Evolutionary conservation across 2,113 vertebrate genomes (phyloP).

Genomic region (Eidolon helvum): DNA sequence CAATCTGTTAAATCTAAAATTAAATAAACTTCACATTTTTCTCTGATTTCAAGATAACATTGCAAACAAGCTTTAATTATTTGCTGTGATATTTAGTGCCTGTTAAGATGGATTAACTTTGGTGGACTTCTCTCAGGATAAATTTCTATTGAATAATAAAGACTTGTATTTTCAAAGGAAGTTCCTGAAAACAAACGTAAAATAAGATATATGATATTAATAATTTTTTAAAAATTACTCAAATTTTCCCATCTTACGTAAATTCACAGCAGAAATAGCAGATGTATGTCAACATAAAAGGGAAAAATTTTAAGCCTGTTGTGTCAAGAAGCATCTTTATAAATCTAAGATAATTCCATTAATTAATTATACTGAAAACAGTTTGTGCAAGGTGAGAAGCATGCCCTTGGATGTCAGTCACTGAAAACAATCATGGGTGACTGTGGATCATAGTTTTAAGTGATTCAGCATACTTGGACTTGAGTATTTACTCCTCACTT

Average conservation of each 20-base stretch:
- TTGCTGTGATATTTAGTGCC: neutral
- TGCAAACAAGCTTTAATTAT: neutral
- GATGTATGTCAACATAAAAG: neutral
- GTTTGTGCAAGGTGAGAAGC: neutral
- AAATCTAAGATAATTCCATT: conserved; percentile 10
- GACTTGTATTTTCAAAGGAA: neutral
- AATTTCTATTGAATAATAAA: neutral
- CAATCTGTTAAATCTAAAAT: neutral
- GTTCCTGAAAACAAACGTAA: neutral
- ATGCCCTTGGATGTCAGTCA: neutral
- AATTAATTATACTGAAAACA: neutral
- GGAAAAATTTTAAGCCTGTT: neutral
- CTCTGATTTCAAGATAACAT: neutral
- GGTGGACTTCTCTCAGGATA: neutral
- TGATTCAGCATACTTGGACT: neutral
- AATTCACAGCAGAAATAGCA: neutral
- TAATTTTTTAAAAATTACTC: neutral
- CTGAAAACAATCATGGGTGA: neutral
- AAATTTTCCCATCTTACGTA: neutral
- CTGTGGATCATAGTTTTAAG: neutral
- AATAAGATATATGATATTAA: neutral
- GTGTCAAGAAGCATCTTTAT: neutral
- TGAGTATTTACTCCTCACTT: neutral
- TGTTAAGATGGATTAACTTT: neutral
- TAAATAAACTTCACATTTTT: neutral